A percentile compares a stretch with the other conserved stretches of the same genome.
Evolutionary conservation across 2,888 invertebrate species (phyloP).

Genomic region (Machimus rusticus): DNA sequence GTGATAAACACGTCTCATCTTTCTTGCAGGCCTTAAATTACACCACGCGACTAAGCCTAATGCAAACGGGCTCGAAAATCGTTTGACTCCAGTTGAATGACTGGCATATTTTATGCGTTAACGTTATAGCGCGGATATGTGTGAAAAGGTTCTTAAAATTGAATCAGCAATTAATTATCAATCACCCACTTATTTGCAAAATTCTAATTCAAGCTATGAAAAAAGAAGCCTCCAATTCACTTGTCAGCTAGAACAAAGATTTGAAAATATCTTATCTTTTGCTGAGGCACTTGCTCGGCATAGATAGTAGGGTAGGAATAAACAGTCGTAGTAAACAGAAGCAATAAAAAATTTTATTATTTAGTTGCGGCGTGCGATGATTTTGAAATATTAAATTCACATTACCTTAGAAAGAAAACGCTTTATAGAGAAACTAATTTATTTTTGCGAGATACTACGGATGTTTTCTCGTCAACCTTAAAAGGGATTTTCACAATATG

Average conservation of each 20-base stretch:
- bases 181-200: neutral
- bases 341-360: neutral
- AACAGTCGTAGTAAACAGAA: neutral
- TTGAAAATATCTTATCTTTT: neutral
- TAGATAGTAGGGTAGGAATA: neutral
- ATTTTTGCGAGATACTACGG: neutral
- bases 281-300: neutral
- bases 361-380: neutral
- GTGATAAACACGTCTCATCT: neutral
- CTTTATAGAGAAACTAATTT: neutral
- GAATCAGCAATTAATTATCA: neutral
- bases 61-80: neutral
- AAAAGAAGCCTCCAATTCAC: neutral
- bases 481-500: neutral
- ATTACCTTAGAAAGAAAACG: neutral
- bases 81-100: neutral
- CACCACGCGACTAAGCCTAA: neutral
- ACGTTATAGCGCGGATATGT: neutral
- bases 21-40: neutral
- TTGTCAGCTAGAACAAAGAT: neutral
- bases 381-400: neutral
- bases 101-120: neutral
- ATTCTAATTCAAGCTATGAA: neutral
- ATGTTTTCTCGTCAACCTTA: neutral
- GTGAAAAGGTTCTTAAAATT: neutral